A percentile compares a stretch with the other conserved stretches of the same genome.
These are phyloP conservation scores for Alfaro cultratus DNA, from an alignment of 2,797 vertebrate species.

Conservation along the genomic window DNA sequence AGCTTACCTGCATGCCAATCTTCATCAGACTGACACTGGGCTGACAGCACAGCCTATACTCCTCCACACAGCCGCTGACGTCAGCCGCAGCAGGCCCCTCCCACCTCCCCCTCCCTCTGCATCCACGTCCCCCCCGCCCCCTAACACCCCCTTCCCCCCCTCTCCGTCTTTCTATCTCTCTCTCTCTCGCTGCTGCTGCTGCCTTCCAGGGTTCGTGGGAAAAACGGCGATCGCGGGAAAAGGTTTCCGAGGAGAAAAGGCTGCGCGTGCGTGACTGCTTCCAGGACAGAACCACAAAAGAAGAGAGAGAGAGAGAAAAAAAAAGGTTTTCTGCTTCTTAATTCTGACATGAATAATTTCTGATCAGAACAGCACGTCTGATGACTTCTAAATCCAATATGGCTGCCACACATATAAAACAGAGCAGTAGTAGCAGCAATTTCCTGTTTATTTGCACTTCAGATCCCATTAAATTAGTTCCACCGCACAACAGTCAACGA, in stretches of 20 bases:
- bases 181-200: slow-evolving; percentile 46
- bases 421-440: background rate
- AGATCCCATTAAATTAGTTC: background rate
- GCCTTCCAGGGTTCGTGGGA: slow-evolving; percentile 76
- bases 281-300: background rate
- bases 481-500: background rate
- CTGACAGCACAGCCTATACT: slow-evolving; percentile 98
- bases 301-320: background rate
- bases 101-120: slow-evolving; percentile 69
- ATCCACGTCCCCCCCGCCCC: slow-evolving; percentile 50
- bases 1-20: slow-evolving; percentile 99
- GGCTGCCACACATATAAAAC: background rate
- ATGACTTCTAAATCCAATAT: background rate
- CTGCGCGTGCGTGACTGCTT: background rate
- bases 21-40: slow-evolving; percentile 99
- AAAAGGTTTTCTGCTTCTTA: background rate
- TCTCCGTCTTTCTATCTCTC: slow-evolving; percentile 28
- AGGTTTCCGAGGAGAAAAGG: background rate
- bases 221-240: slow-evolving; percentile 40
- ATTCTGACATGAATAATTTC: background rate
- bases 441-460: background rate
- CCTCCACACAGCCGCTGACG: slow-evolving; percentile 87
- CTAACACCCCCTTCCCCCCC: slow-evolving; percentile 62
- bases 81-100: slow-evolving; percentile 80
- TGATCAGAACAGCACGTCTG: background rate